Conservation (phyloP, 2,797 vertebrate genomes). For the Xenopus petersii region DNA sequence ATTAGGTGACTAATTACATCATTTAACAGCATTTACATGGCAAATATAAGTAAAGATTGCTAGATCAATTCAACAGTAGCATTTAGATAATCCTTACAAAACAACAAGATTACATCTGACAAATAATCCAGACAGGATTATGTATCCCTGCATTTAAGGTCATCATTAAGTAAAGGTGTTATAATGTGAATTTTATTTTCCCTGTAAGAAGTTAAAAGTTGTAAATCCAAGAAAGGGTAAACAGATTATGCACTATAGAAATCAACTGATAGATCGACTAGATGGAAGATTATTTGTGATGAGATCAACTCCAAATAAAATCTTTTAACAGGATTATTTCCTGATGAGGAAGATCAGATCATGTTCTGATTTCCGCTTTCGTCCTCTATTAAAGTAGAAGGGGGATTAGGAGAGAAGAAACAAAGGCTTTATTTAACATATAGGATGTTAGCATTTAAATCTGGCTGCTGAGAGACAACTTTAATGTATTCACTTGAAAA, state of each 20-base stretch:
- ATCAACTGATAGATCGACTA: conserved; percentile 44
- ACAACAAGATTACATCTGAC: background rate
- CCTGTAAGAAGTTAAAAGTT: conserved; percentile 21
- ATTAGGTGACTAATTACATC: no score
- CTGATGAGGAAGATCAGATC: conserved; percentile 39
- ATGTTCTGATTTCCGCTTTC: conserved; percentile 6
- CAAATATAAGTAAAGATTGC: no score
- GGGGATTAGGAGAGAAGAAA: background rate
- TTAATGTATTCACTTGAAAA: no score
- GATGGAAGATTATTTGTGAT: conserved; percentile 46
- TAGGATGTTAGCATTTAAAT: no score
- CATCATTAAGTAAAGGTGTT: conserved; percentile 20
- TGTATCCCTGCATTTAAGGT: background rate
- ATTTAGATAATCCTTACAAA: no score
- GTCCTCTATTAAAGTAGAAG: conserved; percentile 11
- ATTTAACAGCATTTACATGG: no score
- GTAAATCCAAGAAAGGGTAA: conserved; percentile 42
- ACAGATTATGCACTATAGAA: conserved; percentile 37
- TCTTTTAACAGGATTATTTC: conserved; percentile 42
- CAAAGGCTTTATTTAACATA: no score
- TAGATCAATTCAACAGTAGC: no score
- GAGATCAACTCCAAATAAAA: conserved; percentile 37
- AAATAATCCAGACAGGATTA: background rate
- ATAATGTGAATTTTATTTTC: conserved; percentile 19
- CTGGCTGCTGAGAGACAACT: no score